Evolutionary conservation across 37 sponge, comb jelly and placozoan genomes (phyloP), one percentile per base, ranked within the genome.

Genomic region (Lycopodina hypogea): DNA sequence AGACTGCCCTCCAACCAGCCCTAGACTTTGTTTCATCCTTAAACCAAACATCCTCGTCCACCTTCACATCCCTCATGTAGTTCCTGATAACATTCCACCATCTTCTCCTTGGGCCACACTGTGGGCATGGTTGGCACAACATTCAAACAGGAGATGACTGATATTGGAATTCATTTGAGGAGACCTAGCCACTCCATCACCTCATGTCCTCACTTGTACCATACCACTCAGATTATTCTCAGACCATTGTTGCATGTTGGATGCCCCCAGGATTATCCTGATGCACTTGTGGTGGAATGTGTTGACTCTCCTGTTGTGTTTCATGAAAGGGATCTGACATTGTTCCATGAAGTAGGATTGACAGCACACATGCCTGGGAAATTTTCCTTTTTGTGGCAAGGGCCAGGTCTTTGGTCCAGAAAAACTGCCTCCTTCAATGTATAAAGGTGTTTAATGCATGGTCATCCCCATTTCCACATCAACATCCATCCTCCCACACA

Each of bases 201-300:
- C 81, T 59, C 28, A n/a, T n/a, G 15, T 59, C 28, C 60, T 59
- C 28, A 80, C 60, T 18, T 69, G 71, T 33, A 57, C 69, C 42
- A 80, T 80, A 3, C 71, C 69, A n/a, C n/a, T n/a, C n/a, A n/a
- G n/a, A 24, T 69, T 80, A 59, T 9, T 59, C 41, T 59, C 60
- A 59, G 60, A 14, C 75, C 75, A 81, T 26, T 59, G 82, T 35
- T 73, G 48, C 18, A 74, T 57, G 82, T 73, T 73, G 66, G 74
- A 72, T 9, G 61, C 59, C 48, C 66, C 66, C 32, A 81, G 37
- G 73, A 81, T 72, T 1, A 42, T 81, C 53, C 73, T 58, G 15
- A 73, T 72, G 58, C 81, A 80, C 52, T 66, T 81, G 64, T 80
- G 81, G 39, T 80, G 79, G 79, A 78, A 78, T 64, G 81, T 9